phyloP scores from a whole-genome alignment of 2,888 invertebrate species.

The Amblyjoppa fuscipennis region DNA sequence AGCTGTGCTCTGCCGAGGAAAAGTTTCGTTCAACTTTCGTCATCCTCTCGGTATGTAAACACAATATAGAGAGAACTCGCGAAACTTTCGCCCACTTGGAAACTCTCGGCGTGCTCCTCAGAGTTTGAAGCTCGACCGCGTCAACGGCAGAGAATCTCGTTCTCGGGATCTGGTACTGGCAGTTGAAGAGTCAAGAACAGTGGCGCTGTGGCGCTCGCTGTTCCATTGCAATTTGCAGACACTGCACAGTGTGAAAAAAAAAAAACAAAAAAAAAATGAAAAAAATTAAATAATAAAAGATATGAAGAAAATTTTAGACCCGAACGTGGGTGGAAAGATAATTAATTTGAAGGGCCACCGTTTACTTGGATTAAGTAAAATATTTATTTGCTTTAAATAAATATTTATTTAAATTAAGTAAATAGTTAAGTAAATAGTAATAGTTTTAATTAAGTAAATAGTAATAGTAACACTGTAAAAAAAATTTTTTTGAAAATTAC shows the following conservation, averaged over 20 bases:
- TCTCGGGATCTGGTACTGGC: not conserved
- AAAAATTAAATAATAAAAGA: not conserved
- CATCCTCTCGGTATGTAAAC: slow-evolving; percentile 1
- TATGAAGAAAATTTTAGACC: not conserved
- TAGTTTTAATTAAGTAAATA: too few species aligned
- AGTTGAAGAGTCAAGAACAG: not conserved
- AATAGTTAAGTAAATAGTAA: too few species aligned
- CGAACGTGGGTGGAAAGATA: not conserved
- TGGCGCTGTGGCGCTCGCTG: not conserved
- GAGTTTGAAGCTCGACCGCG: slow-evolving; percentile 25
- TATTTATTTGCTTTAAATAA: too few species aligned
- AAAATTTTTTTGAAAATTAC: too few species aligned
- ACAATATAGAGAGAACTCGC: slow-evolving; percentile 8
- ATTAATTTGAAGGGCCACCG: too few species aligned
- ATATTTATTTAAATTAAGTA: too few species aligned
- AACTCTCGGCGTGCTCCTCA: slow-evolving; percentile 2
- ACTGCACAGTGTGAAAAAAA: not conserved
- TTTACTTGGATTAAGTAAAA: too few species aligned
- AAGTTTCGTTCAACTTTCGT: slow-evolving; percentile 2
- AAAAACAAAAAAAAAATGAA: not conserved
- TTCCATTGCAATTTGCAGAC: not conserved
- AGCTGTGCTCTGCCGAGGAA: not conserved
- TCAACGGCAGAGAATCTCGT: not conserved
- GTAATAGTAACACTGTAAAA: too few species aligned
- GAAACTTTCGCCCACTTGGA: slow-evolving; percentile 14